These are phyloP conservation scores for Malurus splendens DNA, from an alignment of 2,797 vertebrate species.

Conservation along the genomic window DNA sequence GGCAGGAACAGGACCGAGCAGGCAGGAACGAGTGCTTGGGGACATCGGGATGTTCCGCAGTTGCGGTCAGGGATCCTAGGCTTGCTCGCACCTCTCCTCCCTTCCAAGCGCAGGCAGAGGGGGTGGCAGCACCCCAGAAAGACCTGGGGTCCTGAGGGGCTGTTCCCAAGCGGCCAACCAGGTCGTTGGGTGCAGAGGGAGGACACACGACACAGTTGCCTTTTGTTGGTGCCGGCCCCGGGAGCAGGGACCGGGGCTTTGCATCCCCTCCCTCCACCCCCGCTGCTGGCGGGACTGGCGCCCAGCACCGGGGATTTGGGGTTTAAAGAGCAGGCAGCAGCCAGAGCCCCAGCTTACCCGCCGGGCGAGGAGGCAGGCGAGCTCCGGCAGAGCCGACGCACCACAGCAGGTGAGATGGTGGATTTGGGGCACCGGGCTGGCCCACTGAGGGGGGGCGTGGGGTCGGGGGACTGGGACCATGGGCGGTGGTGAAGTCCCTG, in stretches of 20 bases:
- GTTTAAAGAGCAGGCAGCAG: slow-evolving; percentile 26
- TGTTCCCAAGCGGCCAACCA: not conserved
- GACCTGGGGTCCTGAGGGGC: not conserved
- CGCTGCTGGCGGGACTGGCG: not conserved
- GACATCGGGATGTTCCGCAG: not conserved
- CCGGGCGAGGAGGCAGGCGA: not conserved
- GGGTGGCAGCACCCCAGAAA: not conserved
- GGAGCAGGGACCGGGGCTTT: not conserved
- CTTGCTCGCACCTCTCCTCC: not conserved
- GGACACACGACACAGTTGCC: slow-evolving; percentile 30
- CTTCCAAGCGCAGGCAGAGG: not conserved
- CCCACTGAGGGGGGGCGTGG: accelerated
- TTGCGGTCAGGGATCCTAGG: not conserved
- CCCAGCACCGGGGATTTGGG: slow-evolving; percentile 6
- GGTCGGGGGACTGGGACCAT: accelerated
- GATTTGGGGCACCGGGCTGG: not conserved
- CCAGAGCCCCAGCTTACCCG: not conserved
- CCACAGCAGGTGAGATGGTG: not conserved
- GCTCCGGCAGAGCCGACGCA: not conserved
- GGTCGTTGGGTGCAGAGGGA: slow-evolving; percentile 4
- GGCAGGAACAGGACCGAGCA: not conserved
- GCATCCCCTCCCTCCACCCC: slow-evolving; percentile 45
- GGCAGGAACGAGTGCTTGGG: not conserved
- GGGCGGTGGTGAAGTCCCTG: not conserved
- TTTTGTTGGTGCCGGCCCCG: slow-evolving; percentile 30